Evolutionary conservation across 30 jellyfish, hydroid and myxozoan species (phyloP).

Genomic region (Chironex yamaguchii): DNA sequence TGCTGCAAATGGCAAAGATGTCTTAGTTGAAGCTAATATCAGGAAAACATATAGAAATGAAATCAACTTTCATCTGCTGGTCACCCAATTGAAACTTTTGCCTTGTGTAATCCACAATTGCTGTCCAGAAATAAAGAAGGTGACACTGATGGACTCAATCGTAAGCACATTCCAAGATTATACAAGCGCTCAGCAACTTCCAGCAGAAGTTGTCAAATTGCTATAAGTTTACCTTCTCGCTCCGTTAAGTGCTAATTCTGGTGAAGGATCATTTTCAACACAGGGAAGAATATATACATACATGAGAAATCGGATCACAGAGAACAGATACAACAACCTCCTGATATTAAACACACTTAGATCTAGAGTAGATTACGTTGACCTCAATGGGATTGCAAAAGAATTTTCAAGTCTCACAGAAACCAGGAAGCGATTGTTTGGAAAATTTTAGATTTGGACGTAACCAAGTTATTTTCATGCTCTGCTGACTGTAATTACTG

Average conservation of each 20-base stretch:
- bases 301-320: slow-evolving; percentile 17
- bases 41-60: not conserved
- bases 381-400: slow-evolving; percentile 4
- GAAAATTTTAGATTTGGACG: no score
- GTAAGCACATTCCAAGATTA: not conserved
- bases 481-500: no score
- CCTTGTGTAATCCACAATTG: not conserved
- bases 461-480: no score
- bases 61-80: slow-evolving; percentile 1
- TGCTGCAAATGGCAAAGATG: slow-evolving; percentile 34
- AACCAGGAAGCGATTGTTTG: not conserved
- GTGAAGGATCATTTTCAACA: slow-evolving; percentile 33
- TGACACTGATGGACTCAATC: slow-evolving; percentile 33
- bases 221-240: slow-evolving; percentile 41
- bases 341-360: slow-evolving; percentile 29
- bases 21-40: not conserved
- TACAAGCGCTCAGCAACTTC: not conserved
- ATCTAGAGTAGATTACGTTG: slow-evolving; percentile 18
- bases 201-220: slow-evolving; percentile 24
- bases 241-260: slow-evolving; percentile 46
- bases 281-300: slow-evolving; percentile 9
- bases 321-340: slow-evolving; percentile 41
- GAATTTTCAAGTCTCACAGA: slow-evolving; percentile 5
- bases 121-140: slow-evolving; percentile 29
- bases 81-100: slow-evolving; percentile 26